These are phyloP conservation scores for Nothobranchius kuhntae DNA, from an alignment of 2,113 vertebrate genomes.

Conservation along the genomic window DNA sequence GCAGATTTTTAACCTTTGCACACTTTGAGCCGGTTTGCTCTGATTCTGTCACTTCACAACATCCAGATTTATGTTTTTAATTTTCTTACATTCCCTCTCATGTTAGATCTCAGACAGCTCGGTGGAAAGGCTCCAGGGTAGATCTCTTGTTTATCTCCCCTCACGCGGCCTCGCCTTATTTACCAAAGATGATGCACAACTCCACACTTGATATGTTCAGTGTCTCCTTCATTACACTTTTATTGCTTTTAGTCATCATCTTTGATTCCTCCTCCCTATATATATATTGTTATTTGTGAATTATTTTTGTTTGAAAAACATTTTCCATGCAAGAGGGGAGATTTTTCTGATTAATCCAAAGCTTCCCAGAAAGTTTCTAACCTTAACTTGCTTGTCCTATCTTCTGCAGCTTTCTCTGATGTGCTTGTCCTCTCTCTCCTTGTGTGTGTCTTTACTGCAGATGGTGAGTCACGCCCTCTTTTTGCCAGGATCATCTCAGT, in stretches of 20 bases:
- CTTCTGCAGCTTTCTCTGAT: conserved; percentile 36
- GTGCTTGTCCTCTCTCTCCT: conserved; percentile 26
- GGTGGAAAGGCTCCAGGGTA: conserved; percentile 28
- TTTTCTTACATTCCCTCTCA: conserved; percentile 27
- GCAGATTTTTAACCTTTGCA: conserved; percentile 11
- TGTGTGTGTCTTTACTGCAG: conserved; percentile 66
- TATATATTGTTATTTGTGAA: neutral
- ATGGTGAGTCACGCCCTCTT: conserved; percentile 66
- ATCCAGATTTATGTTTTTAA: conserved; percentile 33
- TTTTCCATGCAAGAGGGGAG: no score
- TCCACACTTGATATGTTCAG: conserved; percentile 9
- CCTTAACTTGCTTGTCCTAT: conserved; percentile 19
- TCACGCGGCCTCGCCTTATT: conserved; percentile 26
- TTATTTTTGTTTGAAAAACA: no score
- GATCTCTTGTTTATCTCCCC: conserved; percentile 14
- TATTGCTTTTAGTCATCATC: conserved; percentile 16
- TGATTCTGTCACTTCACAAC: conserved; percentile 29
- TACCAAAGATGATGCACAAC: conserved; percentile 30
- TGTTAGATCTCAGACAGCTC: conserved; percentile 30
- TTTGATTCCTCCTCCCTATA: conserved; percentile 3
- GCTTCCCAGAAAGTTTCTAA: neutral
- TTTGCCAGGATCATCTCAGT: conserved; percentile 42
- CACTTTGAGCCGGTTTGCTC: conserved; percentile 9
- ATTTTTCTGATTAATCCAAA: neutral
- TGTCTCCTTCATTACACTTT: neutral